Base-by-base conservation (phyloP, 2,797 vertebrate genomes). In the Manis pentadactyla region DNA sequence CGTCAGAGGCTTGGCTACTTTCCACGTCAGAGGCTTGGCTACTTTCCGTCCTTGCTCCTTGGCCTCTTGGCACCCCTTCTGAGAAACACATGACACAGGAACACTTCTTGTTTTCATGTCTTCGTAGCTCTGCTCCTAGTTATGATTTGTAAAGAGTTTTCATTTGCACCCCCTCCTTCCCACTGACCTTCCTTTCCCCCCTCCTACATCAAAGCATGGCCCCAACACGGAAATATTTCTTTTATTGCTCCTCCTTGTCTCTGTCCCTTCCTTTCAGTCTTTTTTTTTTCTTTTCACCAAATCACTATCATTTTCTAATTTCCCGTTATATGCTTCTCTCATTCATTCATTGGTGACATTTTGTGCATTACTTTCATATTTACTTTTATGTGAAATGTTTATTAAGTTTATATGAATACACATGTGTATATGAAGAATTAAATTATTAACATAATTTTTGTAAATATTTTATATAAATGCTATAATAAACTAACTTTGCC, bases 111-210 rank as follows among this genome's bases (percentile, higher is more conserved):
- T 55, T 63, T 89, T 42, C 75, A 75, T 29, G 64, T 75, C 3
- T 39, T 63, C 37, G 75, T 31, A 46, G 51, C 23, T 69, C n/a
- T 93, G 74, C n/a, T 92, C 81, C 59, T 94, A 87, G 51, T 74
- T 74, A 14, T 69, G 29, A 71, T 96, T 94, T 79, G 46, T 42
- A 95, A 89, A 64, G 46, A 53, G 74, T 34, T 57, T 96, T 90
- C 63, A 90, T 49, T 77, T 68, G 55, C 3, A 18, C 6, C 27
- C 12, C 7, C 4, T 66, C 49, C 23, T 10, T 27, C 79, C 7
- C 4, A 34, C 14, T 19, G 31, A 34, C 23, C 46, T 14, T 49
- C 7, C 23, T 83, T 46, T 73, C 8, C 34, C 7, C 5, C 1
- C 27, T 17, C 25, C 46, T 25, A 64, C 5, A 4, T 49, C 69